Conservation (phyloP, 1,140 invertebrate species). For the Listronotus bonariensis region DNA sequence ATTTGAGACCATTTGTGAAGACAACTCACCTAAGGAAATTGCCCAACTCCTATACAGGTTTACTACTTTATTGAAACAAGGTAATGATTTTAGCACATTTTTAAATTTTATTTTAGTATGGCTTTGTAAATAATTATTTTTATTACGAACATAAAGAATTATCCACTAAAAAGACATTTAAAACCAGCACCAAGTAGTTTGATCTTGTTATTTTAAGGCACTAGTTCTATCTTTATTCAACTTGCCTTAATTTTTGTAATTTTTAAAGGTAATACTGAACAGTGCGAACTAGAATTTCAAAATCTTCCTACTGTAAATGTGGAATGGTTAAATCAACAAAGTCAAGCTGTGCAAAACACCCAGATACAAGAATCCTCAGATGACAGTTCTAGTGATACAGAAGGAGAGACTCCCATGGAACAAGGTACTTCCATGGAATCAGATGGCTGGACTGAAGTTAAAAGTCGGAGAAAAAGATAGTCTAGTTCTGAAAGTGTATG, state of each 20-base stretch:
- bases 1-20: slow-evolving; percentile 68
- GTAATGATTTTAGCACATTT: slow-evolving; percentile 16
- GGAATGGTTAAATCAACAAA: slow-evolving; percentile 35
- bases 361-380: slow-evolving; percentile 3
- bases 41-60: slow-evolving; percentile 58
- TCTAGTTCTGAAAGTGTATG: background rate
- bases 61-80: slow-evolving; percentile 53
- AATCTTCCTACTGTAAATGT: slow-evolving; percentile 38
- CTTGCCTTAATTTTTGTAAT: no score
- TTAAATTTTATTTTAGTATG: background rate
- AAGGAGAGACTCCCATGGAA: slow-evolving; percentile 49
- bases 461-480: slow-evolving; percentile 55
- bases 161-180: no score
- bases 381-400: slow-evolving; percentile 50
- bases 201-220: no score
- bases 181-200: no score
- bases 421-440: slow-evolving; percentile 53
- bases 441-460: slow-evolving; percentile 66
- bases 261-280: slow-evolving; percentile 46
- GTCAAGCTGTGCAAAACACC: slow-evolving; percentile 22
- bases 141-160: no score
- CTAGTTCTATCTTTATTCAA: no score
- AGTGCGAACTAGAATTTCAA: slow-evolving; percentile 43
- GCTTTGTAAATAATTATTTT: no score
- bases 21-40: slow-evolving; percentile 64